Base-by-base conservation (phyloP, 2,888 invertebrate genomes). In the Agrochola litura region DNA sequence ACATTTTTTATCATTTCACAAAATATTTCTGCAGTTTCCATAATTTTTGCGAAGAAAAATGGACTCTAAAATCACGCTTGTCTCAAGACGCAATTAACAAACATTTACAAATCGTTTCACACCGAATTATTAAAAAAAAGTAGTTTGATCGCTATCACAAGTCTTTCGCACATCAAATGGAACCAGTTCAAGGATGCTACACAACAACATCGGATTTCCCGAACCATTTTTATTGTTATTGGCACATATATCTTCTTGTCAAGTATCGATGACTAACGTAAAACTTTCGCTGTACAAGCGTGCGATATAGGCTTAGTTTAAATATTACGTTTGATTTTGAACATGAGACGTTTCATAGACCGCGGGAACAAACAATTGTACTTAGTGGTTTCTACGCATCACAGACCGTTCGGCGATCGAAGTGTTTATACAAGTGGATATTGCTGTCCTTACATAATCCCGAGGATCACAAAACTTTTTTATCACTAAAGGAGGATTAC, bases 161-260 rank as follows among this genome's bases (percentile, higher is more conserved):
- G 72, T 84, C 77, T 77, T 79, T 86, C 70, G 77, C 77, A 81
- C 77, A 82, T 77, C 85, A 87, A 90, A 89, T 86, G 89, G 90
- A 94, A 92, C 82, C 91, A 93, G 95, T 89, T 91, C 94, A 94
- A 95, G 94, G 94, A 92, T 92, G 86, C 72, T 83, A 82, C 76
- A 81, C 78, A 69, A 75, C 86, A 88, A 87, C 87, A 87, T 88
- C 83, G 89, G 88, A 86, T 90, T 91, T 91, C 84, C 89, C 89
- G 79, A 90, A 89, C 86, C 83, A 89, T 90, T 92, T 94, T 93
- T 92, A 93, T 93, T 90, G 90, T 92, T 92, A 93, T 92, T 90
- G 90, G 87, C 84, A 82, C 79, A 74, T 77, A 78, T 78, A 86
- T 88, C 81, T 84, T 90, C 85, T 82, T 84, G 86, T 85, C 82